Percentiles rank a stretch among this genome's conserved stretches.
Conservation (phyloP, 2,888 invertebrate species). For the Lasioglossum calceatum region DNA sequence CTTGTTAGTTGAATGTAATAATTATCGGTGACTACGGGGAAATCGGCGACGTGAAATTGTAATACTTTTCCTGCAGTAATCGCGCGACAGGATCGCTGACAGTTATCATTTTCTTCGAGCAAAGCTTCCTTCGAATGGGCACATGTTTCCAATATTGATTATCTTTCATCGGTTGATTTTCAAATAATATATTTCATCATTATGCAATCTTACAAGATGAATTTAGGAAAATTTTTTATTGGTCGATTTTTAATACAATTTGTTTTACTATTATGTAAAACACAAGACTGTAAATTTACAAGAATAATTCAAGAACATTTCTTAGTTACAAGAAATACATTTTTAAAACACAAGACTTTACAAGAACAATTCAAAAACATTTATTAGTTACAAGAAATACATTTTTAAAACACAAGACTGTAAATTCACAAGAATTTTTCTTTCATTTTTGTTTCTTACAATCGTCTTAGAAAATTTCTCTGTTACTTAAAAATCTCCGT, state of each 20-base stretch:
- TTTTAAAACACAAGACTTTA: too few relatives aligned
- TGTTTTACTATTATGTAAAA: too few relatives aligned
- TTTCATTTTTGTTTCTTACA: neutral
- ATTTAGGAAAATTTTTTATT: too few relatives aligned
- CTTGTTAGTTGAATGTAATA: neutral
- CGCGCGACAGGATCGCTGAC: neutral
- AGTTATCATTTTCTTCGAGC: neutral
- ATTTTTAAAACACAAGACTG: too few relatives aligned
- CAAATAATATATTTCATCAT: too few relatives aligned
- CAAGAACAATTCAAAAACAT: too few relatives aligned
- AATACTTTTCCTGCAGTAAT: neutral
- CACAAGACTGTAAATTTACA: too few relatives aligned
- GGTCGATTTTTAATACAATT: neutral
- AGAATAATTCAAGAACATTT: too few relatives aligned
- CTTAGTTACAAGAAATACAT: too few relatives aligned
- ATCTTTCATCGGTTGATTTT: neutral
- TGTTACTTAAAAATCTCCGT: neutral
- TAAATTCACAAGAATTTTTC: neutral
- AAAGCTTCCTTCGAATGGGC: too few relatives aligned
- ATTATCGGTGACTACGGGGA: neutral
- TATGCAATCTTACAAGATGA: too few relatives aligned
- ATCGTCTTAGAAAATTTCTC: neutral
- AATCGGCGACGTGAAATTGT: neutral
- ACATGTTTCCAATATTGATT: neutral
- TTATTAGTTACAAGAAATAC: neutral